Evolutionary conservation across 2,797 vertebrate species (phyloP).

Genomic region (Trichosurus vulpecula): DNA sequence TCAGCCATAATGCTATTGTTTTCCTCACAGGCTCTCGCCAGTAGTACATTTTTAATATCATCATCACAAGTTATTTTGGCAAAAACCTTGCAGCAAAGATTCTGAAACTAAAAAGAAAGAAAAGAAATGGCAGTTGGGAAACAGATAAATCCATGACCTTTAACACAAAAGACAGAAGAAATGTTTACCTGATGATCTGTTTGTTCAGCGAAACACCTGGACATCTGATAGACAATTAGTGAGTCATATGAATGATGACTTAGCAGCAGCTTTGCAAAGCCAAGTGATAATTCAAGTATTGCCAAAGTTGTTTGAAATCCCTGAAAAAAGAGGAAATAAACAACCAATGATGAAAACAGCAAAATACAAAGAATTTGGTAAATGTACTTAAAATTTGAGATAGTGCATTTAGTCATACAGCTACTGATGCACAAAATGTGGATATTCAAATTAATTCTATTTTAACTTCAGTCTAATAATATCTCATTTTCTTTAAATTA

Average conservation of each 20-base stretch:
- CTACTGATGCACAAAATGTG: background rate
- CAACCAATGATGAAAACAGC: background rate
- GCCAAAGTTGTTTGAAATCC: slow-evolving; percentile 89
- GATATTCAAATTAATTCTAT: background rate
- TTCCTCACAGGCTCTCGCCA: slow-evolving; percentile 92
- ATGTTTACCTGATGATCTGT: slow-evolving; percentile 85
- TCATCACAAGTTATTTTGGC: slow-evolving; percentile 89
- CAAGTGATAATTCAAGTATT: slow-evolving; percentile 90
- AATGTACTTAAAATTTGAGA: background rate
- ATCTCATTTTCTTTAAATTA: background rate
- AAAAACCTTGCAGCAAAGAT: slow-evolving; percentile 91
- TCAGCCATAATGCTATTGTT: slow-evolving; percentile 90
- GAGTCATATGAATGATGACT: slow-evolving; percentile 89
- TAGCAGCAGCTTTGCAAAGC: slow-evolving; percentile 89
- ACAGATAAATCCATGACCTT: background rate
- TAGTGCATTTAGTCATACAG: slow-evolving; percentile 11
- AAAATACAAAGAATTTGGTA: background rate
- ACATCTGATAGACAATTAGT: slow-evolving; percentile 92
- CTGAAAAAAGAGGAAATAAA: slow-evolving; percentile 75
- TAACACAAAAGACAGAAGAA: background rate
- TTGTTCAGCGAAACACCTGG: slow-evolving; percentile 84
- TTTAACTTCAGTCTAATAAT: background rate
- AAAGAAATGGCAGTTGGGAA: slow-evolving; percentile 59
- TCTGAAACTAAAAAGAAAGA: slow-evolving; percentile 87
- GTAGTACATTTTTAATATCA: slow-evolving; percentile 89